phyloP scores from a whole-genome alignment of 2,797 vertebrate species.

The Megaceryle alcyon region DNA sequence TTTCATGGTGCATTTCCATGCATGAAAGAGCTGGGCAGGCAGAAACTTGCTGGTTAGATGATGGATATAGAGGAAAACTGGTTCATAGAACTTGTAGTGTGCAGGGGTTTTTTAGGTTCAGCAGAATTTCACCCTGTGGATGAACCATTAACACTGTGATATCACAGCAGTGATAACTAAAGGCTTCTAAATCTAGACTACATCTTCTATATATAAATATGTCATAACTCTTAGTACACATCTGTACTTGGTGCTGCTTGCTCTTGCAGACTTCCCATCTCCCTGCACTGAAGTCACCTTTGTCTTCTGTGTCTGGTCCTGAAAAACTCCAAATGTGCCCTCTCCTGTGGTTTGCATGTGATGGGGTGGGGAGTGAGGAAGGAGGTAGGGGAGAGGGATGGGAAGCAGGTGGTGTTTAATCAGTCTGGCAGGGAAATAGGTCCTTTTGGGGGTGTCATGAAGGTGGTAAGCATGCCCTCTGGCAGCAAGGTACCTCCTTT shows the following conservation, averaged over 20 bases:
- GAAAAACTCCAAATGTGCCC: background rate
- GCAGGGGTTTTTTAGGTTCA: background rate
- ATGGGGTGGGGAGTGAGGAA: background rate
- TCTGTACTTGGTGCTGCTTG: background rate
- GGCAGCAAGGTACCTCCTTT: background rate
- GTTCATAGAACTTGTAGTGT: background rate
- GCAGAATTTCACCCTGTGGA: background rate
- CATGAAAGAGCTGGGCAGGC: background rate
- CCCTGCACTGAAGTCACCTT: background rate
- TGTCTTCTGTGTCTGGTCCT: background rate
- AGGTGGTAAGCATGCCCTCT: slow-evolving; percentile 48
- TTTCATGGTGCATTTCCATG: background rate
- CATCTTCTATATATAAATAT: background rate
- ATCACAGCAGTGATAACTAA: background rate
- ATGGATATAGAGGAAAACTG: background rate
- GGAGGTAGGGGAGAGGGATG: background rate
- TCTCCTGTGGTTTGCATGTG: background rate
- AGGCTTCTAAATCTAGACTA: background rate
- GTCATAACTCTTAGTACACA: background rate
- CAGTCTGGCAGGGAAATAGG: slow-evolving; percentile 37
- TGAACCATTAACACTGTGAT: background rate
- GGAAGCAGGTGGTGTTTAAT: slow-evolving; percentile 57
- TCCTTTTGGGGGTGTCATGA: slow-evolving; percentile 44
- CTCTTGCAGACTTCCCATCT: background rate
- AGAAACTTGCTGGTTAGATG: background rate